These are phyloP conservation scores for Schizaphis graminum DNA, from an alignment of 2,888 invertebrate genomes.

Conservation along the genomic window DNA sequence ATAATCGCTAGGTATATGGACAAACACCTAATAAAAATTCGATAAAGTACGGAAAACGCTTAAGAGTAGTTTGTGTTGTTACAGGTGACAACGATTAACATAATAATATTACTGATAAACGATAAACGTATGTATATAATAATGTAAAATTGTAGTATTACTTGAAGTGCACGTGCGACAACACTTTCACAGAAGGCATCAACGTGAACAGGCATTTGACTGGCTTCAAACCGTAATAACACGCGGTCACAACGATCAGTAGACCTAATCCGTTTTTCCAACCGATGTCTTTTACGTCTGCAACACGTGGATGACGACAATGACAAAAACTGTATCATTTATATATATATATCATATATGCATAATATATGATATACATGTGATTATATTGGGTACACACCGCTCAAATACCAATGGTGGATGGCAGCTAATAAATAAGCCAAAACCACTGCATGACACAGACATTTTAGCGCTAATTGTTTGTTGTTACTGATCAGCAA, in stretches of 20 bases:
- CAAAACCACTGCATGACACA: not conserved
- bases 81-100: not conserved
- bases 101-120: not conserved
- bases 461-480: not conserved
- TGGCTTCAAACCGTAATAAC: conserved; percentile 74
- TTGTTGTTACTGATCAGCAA: conserved; percentile 36
- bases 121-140: not conserved
- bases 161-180: not conserved
- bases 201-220: not conserved
- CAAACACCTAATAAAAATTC: not conserved
- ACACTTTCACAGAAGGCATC: not conserved
- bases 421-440: conserved; percentile 21
- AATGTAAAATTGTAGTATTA: conserved; percentile 12
- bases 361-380: not conserved
- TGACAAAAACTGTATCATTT: not conserved
- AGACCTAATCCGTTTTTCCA: conserved; percentile 82
- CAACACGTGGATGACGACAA: not conserved
- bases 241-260: conserved; percentile 76
- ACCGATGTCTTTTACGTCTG: conserved; percentile 48
- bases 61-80: not conserved
- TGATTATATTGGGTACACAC: not conserved
- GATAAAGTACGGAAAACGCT: not conserved
- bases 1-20: not conserved
- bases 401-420: conserved; percentile 37
- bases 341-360: not conserved